A percentile compares a stretch with the other conserved stretches of the same genome.
Evolutionary conservation across 1,140 invertebrate genomes (phyloP).

Genomic region (Cryptotermes secundus): DNA sequence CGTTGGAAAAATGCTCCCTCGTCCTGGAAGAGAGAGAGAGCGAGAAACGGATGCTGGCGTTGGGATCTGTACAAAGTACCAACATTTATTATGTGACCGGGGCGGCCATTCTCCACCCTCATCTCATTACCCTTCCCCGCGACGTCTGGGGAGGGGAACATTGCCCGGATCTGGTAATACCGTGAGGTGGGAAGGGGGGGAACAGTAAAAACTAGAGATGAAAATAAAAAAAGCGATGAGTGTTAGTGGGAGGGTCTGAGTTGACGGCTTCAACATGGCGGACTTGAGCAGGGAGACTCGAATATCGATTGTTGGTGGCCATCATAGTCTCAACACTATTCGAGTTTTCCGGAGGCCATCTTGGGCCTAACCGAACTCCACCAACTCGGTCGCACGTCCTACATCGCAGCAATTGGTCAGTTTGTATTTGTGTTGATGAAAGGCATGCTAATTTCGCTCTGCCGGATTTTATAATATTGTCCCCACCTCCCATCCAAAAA

Average conservation of each 20-base stretch:
- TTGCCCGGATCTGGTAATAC: background rate
- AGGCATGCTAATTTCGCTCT: slow-evolving; percentile 23
- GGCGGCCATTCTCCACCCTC: slow-evolving; percentile 9
- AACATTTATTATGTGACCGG: background rate
- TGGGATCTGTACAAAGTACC: background rate
- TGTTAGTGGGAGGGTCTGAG: background rate
- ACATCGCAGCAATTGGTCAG: slow-evolving; percentile 24
- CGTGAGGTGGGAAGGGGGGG: background rate
- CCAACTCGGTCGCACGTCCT: background rate
- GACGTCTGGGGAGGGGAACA: background rate
- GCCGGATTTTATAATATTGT: slow-evolving; percentile 18
- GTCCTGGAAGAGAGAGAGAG: slow-evolving; percentile 2
- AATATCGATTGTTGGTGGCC: slow-evolving; percentile 28
- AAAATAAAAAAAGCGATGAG: background rate
- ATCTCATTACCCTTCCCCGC: slow-evolving; percentile 28
- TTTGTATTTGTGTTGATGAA: slow-evolving; percentile 14
- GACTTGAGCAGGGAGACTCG: background rate
- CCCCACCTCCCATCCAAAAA: background rate
- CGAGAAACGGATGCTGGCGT: background rate
- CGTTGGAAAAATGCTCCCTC: background rate
- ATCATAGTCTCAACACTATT: background rate
- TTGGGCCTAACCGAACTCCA: background rate
- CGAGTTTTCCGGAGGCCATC: slow-evolving; percentile 23
- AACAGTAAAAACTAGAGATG: background rate
- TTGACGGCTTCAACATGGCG: slow-evolving; percentile 15